Evolutionary conservation across 1,140 invertebrate genomes (phyloP).

Genomic region (Grapholita molesta): DNA sequence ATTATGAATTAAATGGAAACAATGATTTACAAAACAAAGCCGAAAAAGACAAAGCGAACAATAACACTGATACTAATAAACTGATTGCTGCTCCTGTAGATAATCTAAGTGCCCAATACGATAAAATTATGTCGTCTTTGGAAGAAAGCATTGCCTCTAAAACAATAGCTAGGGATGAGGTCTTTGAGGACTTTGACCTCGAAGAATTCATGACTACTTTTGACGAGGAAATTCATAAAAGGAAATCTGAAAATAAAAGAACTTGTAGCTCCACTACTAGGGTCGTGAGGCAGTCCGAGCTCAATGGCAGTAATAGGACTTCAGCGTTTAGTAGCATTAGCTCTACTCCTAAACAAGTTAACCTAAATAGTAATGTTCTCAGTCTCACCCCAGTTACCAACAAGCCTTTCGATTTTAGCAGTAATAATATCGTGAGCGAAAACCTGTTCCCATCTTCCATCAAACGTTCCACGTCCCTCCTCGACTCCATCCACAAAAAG

Average conservation of each 20-base stretch:
- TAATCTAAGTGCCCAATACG: slow-evolving; percentile 69
- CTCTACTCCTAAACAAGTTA: slow-evolving; percentile 50
- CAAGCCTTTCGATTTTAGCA: slow-evolving; percentile 77
- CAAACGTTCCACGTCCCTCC: slow-evolving; percentile 74
- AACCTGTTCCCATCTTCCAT: slow-evolving; percentile 70
- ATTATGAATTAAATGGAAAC: slow-evolving; percentile 33
- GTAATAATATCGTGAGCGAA: slow-evolving; percentile 68
- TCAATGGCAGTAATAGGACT: slow-evolving; percentile 46
- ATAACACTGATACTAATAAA: slow-evolving; percentile 46
- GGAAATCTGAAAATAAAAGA: slow-evolving; percentile 61
- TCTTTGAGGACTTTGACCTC: slow-evolving; percentile 74
- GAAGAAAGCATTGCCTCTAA: slow-evolving; percentile 75
- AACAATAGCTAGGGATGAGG: slow-evolving; percentile 69
- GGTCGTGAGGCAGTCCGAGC: slow-evolving; percentile 58
- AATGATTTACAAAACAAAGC: slow-evolving; percentile 23
- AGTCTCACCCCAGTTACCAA: slow-evolving; percentile 73
- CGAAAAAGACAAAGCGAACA: slow-evolving; percentile 53
- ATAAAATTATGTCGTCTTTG: slow-evolving; percentile 75
- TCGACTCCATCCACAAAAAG: slow-evolving; percentile 72
- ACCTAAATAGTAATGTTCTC: slow-evolving; percentile 52
- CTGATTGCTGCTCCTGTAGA: slow-evolving; percentile 52
- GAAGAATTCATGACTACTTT: slow-evolving; percentile 76
- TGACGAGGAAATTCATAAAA: slow-evolving; percentile 70
- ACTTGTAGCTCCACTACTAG: slow-evolving; percentile 70
- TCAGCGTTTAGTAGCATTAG: slow-evolving; percentile 52